These are phyloP conservation scores for Hofmannophila pseudospretella DNA, from an alignment of 2,888 invertebrate species.

Conservation along the genomic window DNA sequence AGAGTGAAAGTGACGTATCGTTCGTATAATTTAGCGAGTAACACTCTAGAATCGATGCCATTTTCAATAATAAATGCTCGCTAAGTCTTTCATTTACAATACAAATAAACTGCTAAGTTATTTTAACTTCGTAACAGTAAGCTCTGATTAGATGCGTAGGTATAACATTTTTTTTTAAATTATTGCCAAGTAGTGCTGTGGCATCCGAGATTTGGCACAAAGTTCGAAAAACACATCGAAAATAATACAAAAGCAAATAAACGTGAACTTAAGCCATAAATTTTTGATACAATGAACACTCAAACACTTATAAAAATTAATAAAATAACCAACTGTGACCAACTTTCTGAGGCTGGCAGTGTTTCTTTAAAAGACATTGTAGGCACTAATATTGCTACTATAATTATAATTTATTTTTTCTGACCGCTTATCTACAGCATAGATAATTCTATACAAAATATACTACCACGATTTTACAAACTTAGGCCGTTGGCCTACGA, in stretches of 20 bases:
- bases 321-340: constrained; percentile 60
- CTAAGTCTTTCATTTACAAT: constrained; percentile 26
- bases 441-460: constrained; percentile 70
- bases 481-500: constrained; percentile 54
- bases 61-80: constrained; percentile 30
- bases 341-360: constrained; percentile 37
- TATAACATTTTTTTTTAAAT: constrained; percentile 24
- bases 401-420: constrained; percentile 64
- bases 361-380: constrained; percentile 70
- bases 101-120: constrained; percentile 22
- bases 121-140: constrained; percentile 17
- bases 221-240: constrained; percentile 33
- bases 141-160: constrained; percentile 15
- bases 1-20: too few species aligned
- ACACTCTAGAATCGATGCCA: too few species aligned
- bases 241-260: constrained; percentile 36
- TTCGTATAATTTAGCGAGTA: too few species aligned
- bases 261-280: constrained; percentile 36
- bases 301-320: constrained; percentile 66
- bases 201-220: constrained; percentile 64
- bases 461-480: constrained; percentile 70
- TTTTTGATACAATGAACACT: constrained; percentile 53
- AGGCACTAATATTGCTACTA: constrained; percentile 77
- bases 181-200: constrained; percentile 47
- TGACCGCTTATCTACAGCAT: constrained; percentile 70